These are phyloP conservation scores for Centruroides sculpturatus DNA, from an alignment of 1,140 invertebrate species.

Conservation along the genomic window DNA sequence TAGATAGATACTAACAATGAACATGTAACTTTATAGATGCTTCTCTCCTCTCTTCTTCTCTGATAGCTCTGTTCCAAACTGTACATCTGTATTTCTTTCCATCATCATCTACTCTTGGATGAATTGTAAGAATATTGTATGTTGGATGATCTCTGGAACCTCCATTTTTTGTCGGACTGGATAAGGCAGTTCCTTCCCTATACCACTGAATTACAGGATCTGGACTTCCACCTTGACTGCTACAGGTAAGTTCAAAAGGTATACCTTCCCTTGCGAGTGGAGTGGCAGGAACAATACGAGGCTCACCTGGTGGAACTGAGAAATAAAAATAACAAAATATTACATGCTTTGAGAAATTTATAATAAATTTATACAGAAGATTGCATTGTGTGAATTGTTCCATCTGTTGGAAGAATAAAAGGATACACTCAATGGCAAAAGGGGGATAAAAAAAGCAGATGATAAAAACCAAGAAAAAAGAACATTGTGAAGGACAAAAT, in stretches of 20 bases:
- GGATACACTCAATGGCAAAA: too few species aligned
- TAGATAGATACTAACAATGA: constrained; percentile 54
- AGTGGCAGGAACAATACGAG: constrained; percentile 50
- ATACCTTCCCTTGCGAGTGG: constrained; percentile 63
- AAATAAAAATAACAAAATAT: not conserved
- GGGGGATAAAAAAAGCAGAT: too few species aligned
- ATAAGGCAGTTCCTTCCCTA: constrained; percentile 41
- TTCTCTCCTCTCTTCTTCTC: constrained; percentile 56
- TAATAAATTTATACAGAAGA: too few species aligned
- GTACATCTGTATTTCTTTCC: constrained; percentile 62
- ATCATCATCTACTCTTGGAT: constrained; percentile 69
- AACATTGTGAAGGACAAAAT: too few species aligned
- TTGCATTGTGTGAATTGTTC: too few species aligned
- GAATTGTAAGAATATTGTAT: constrained; percentile 52
- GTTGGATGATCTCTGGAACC: constrained; percentile 52
- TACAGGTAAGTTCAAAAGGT: constrained; percentile 50
- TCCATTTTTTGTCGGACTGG: constrained; percentile 46
- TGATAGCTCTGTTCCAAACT: constrained; percentile 74
- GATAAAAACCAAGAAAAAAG: too few species aligned
- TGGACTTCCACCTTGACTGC: constrained; percentile 70
- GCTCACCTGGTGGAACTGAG: constrained; percentile 55
- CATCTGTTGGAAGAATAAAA: too few species aligned
- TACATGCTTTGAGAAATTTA: not conserved
- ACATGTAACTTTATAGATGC: constrained; percentile 62
- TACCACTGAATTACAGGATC: constrained; percentile 57